Base-by-base conservation (phyloP, 2,888 invertebrate genomes). In the Microplitis deprimator region DNA sequence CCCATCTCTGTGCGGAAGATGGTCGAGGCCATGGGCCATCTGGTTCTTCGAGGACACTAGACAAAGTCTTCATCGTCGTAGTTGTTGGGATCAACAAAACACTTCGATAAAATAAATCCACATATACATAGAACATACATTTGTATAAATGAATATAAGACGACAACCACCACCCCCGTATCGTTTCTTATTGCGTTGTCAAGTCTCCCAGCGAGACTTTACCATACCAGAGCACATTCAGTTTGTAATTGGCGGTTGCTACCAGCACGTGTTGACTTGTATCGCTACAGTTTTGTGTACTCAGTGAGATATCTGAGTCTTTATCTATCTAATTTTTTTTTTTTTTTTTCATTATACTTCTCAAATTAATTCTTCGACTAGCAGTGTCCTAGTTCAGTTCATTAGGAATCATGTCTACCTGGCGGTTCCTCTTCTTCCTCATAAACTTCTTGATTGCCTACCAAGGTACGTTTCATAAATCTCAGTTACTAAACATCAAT, bases 161-260 rank as follows among this genome's bases (percentile, higher is more conserved):
- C 61, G 68, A 17, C 62, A 38, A 60, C 76, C 76, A 77, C 77
- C 73, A 77, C 77, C 73, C 73, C 39, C 67, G 64, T 64, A 59
- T 60, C 41, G 59, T 68, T 77, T 41, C 39, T 77, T 59, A 17
- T 65, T 17, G 50, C 73, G 69, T 59, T 70, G 69, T 69, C 59
- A 39, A 61, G 70, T 40, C 77, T 77, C 77, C 77, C 74, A 77
- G 74, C 70, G 71, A 70, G 75, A 41, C 20, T 40, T 62, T 38
- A 65, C 17, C 62, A 62, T 29, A 50, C 50, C 50, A 50, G 50
- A 13, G 50, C 65, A 65, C 20, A 62, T 67, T 72, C 74, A 77
- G 77, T 77, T 70, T 29, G 65, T 69, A 73, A 73, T 77, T 73
- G 69, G 70, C 70, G 62, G 73, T 65, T 68, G 68, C 59, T 39